Evolutionary conservation across 37 sponge, comb jelly and placozoan genomes (phyloP).

Genomic region (Diacarnus erythraeanus): DNA sequence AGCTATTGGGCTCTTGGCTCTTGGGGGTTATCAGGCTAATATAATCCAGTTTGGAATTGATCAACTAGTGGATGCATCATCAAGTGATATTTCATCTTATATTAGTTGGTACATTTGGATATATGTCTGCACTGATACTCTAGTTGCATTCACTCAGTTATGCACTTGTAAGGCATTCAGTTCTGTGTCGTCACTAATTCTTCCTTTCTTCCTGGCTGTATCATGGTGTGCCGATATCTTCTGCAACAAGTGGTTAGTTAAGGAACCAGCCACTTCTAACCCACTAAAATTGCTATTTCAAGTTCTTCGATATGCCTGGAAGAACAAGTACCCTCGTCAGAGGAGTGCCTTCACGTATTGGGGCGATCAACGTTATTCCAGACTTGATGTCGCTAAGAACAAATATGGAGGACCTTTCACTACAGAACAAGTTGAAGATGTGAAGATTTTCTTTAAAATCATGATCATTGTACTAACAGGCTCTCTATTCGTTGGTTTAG

Average conservation of each 20-base stretch:
- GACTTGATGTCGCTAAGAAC: background rate
- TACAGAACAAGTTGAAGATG: constrained; percentile 4
- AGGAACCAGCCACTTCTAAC: constrained; percentile 2
- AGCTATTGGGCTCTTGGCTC: background rate
- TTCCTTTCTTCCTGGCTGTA: background rate
- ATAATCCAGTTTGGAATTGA: background rate
- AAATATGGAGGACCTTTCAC: constrained; percentile 4
- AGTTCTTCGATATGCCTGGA: background rate
- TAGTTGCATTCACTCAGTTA: background rate
- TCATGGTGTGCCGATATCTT: background rate
- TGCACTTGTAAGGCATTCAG: background rate
- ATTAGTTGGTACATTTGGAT: constrained; percentile 1
- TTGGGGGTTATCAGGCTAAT: background rate
- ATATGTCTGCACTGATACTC: background rate
- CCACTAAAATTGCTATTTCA: background rate
- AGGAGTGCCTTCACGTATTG: background rate
- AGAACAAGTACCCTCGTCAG: background rate
- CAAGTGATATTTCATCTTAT: background rate
- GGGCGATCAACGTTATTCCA: background rate
- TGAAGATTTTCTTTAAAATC: background rate
- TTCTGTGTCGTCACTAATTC: background rate
- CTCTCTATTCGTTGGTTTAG: background rate
- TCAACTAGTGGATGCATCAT: constrained; percentile 4
- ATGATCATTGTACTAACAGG: background rate
- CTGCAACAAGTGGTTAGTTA: background rate